Percentiles rank a stretch among this genome's conserved stretches.
These are phyloP conservation scores for Drosophila kurseongensis DNA, from an alignment of 1,140 invertebrate genomes.

Conservation along the genomic window DNA sequence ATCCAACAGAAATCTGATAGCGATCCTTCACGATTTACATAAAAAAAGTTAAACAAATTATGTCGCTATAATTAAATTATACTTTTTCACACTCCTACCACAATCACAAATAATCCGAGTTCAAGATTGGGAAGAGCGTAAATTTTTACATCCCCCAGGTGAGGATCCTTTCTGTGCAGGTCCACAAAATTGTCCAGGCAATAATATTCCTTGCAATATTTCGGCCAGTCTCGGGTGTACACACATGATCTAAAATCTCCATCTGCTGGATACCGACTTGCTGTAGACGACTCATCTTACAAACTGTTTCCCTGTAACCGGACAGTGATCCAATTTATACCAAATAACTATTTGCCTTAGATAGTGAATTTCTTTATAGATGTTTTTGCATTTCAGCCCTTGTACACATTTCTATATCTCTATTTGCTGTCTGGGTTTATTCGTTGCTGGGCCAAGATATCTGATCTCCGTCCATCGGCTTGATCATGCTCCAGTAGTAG, in stretches of 20 bases:
- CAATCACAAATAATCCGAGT: conserved; percentile 65
- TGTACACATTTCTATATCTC: background rate
- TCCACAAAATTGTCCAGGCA: conserved; percentile 51
- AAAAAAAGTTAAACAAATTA: too few relatives aligned
- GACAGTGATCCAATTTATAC: conserved; percentile 16
- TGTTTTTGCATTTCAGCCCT: background rate
- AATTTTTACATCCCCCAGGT: conserved; percentile 27
- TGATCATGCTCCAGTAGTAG: conserved; percentile 67
- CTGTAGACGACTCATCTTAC: conserved; percentile 32
- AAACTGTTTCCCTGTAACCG: conserved; percentile 13
- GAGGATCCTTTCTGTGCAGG: conserved; percentile 8
- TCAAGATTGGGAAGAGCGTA: conserved; percentile 45
- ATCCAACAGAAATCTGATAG: conserved; percentile 33
- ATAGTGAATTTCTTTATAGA: conserved; percentile 5
- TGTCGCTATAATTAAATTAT: accelerated
- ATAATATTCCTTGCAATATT: conserved; percentile 49
- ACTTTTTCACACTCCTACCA: conserved; percentile 41
- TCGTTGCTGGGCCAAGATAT: conserved; percentile 40
- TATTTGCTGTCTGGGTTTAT: conserved; percentile 18
- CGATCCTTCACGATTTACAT: conserved; percentile 36
- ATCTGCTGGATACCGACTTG: conserved; percentile 26
- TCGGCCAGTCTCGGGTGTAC: conserved; percentile 37
- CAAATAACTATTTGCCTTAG: conserved; percentile 3
- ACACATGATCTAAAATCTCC: background rate
- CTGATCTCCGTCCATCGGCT: conserved; percentile 5